Base-by-base conservation (phyloP, 2,888 invertebrate genomes). In the Odontocolon sp. region DNA sequence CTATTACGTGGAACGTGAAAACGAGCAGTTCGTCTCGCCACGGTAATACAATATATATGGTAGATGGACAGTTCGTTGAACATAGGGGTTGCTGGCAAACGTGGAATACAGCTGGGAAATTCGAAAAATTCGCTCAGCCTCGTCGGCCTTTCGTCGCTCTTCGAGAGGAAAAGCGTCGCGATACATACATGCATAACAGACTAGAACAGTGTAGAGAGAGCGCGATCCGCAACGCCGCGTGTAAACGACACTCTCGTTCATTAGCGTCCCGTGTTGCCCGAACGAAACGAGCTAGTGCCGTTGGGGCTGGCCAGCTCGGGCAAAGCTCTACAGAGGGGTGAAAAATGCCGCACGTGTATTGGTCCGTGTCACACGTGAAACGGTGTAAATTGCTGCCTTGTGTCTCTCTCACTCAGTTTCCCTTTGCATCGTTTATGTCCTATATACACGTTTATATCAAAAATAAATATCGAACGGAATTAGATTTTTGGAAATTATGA, bases 181-280 rank as follows among this genome's bases (percentile, higher is more conserved):
- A 9, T 11, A 45, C 45, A 26, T 31, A 31, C 28, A 31, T 45
- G 42, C 26, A 16, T 11, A 42, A 21, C 28, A 6, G 42, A 33
- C 31, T n/a, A 81, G 81, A 61, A 33, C 31, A 33, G 61, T 23
- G 61, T 8, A 38, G 61, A 59, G 61, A 33, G n/a, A n/a, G n/a
- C n/a, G n/a, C 59, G 66, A 70, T 70, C 59, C 45, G 66, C 59
- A 76, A 76, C 76, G 64, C 68, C 50, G 67, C 78, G 80, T 83
- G 85, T 82, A 84, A 85, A 84, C 83, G 85, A 86, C 81, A 85
- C 83, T 81, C 80, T 79, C 83, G 84, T 86, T 87, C 86, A 85
- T 87, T 86, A 87, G 81, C 83, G 83, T 42, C 50, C 80, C 83
- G 78, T 84, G 85, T 87, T 82, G 78, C 68, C 74, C 72, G 76